Evolutionary conservation across 2,113 vertebrate species (phyloP), one percentile per base, ranked within the genome.

Genomic region (Chaetura pelagica): DNA sequence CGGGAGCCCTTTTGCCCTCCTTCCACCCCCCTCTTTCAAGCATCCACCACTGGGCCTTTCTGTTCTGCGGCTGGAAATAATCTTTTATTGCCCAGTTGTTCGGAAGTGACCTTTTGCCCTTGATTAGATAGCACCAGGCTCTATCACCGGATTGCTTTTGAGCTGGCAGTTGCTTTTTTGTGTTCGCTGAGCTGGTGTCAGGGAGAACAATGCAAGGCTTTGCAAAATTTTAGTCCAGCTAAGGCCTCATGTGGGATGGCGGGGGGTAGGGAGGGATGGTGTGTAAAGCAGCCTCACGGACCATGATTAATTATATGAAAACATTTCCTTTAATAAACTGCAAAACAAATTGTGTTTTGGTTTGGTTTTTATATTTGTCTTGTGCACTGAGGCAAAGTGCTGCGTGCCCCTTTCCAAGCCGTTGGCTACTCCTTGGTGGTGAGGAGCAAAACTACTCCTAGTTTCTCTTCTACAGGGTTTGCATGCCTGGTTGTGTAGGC

Each of bases 81-180:
- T 99, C 99, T 99, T 99, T 99, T 99, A 99, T 99, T 99, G 99
- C 99, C 99, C 99, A 99, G 99, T 99, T 99, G 99, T 99, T 99
- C 98, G 99, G 99, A 99, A 99, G 98, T 99, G 99, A 99, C 99
- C 99, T 99, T 98, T 98, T 99, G 99, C 98, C 99, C 99, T 99
- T 99, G 99, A 99, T 99, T 99, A 99, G 99, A 99, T 99, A 99
- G 99, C 98, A 98, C 98, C 98, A 98, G 98, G 98, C 99, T 98
- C 98, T 98, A 98, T 99, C 99, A 98, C 98, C 97, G 97, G 97
- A 98, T 98, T 98, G 98, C 99, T 98, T 98, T 98, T 97, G 98
- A 98, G 98, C 98, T 97, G 97, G 97, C 98, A 97, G 98, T 97
- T 97, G 97, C 97, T 98, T 98, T 98, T 98, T 98, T 98, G 97